Percentiles rank a stretch among this genome's conserved stretches.
Conservation (phyloP, 1,140 invertebrate genomes). For the Lordiphosa stackelbergi region DNA sequence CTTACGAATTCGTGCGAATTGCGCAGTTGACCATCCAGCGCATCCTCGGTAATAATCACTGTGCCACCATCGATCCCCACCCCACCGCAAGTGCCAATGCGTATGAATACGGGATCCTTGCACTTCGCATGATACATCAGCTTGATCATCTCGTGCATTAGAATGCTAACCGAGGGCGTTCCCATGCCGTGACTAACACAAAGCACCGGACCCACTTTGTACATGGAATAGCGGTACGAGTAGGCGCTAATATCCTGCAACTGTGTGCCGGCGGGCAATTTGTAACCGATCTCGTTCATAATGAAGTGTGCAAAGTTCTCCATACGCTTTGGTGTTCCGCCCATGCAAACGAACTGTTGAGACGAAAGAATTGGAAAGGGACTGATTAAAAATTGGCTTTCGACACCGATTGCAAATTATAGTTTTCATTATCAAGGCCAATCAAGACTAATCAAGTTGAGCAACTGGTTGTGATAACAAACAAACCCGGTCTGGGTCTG, state of each 20-base stretch:
- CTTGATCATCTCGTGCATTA: conserved; percentile 95
- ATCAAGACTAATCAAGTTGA: conserved; percentile 3
- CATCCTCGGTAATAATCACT: conserved; percentile 91
- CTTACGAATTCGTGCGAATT: conserved; percentile 84
- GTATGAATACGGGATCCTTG: conserved; percentile 92
- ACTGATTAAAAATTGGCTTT: not conserved
- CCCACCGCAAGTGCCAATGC: conserved; percentile 96
- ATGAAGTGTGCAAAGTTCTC: conserved; percentile 94
- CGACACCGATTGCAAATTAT: not conserved
- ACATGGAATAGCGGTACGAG: conserved; percentile 97
- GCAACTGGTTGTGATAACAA: conserved; percentile 30
- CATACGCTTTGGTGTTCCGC: conserved; percentile 96
- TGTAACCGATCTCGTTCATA: conserved; percentile 93
- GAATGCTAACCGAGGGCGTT: conserved; percentile 92
- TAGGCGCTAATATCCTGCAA: conserved; percentile 93
- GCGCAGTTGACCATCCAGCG: conserved; percentile 88
- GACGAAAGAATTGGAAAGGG: conserved; percentile 32
- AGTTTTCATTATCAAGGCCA: conserved; percentile 22
- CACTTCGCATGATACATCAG: conserved; percentile 94
- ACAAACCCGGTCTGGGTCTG: conserved; percentile 32
- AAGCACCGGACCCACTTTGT: conserved; percentile 86
- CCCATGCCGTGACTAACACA: conserved; percentile 93
- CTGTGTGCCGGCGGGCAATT: conserved; percentile 90
- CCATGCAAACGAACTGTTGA: conserved; percentile 97
- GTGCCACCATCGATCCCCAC: conserved; percentile 92